These are phyloP conservation scores for Corythoichthys intestinalis DNA, from an alignment of 2,113 vertebrate genomes.

Conservation along the genomic window DNA sequence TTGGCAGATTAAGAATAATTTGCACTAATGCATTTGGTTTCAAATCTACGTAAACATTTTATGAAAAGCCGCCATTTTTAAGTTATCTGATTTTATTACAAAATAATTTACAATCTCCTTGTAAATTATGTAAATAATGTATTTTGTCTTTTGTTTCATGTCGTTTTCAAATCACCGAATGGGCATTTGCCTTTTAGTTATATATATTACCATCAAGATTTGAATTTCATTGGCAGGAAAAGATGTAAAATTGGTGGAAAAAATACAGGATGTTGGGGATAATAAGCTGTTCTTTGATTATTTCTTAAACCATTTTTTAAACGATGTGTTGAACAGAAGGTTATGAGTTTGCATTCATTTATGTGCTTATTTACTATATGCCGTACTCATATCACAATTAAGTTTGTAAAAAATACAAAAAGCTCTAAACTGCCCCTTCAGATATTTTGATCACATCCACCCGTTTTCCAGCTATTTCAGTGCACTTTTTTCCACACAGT, in stretches of 20 bases:
- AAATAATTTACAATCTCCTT: conserved; percentile 63
- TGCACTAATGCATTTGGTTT: neutral
- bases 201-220: conserved; percentile 4
- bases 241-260: conserved; percentile 21
- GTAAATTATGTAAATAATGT: conserved; percentile 68
- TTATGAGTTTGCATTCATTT: conserved; percentile 1
- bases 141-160: conserved; percentile 21
- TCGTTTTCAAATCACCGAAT: neutral
- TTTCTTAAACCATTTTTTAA: conserved; percentile 13
- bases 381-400: conserved; percentile 1
- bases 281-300: conserved; percentile 47
- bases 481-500: conserved; percentile 48
- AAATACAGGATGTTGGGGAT: conserved; percentile 39
- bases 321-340: conserved; percentile 10
- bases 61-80: conserved; percentile 43
- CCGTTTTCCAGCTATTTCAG: conserved; percentile 33
- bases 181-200: neutral
- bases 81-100: conserved; percentile 34
- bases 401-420: conserved; percentile 45
- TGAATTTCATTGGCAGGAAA: conserved; percentile 58
- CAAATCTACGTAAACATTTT: conserved; percentile 11
- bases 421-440: conserved; percentile 23
- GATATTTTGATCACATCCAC: conserved; percentile 13
- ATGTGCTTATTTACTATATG: conserved; percentile 5
- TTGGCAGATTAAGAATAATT: conserved; percentile 3